phyloP scores from a whole-genome alignment of 2,797 vertebrate species.

The Pristis pectinata region DNA sequence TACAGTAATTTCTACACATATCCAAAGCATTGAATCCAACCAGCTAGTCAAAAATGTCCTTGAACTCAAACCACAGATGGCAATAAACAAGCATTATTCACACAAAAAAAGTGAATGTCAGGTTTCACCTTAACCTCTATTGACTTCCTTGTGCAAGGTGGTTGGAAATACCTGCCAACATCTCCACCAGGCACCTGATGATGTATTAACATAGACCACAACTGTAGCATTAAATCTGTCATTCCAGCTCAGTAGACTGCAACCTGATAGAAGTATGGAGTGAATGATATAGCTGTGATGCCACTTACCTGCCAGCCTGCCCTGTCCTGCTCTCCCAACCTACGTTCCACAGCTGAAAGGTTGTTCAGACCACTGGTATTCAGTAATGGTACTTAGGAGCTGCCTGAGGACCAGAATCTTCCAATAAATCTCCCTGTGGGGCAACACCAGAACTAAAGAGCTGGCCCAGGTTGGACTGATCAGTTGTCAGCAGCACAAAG shows the following conservation, averaged over 20 bases:
- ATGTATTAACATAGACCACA: no score
- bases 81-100: background rate
- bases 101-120: background rate
- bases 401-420: background rate
- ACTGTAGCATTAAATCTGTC: background rate
- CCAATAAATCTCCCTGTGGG: background rate
- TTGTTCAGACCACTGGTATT: background rate
- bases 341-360: background rate
- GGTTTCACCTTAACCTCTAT: background rate
- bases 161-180: background rate
- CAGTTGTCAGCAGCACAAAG: no score
- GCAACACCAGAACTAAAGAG: background rate
- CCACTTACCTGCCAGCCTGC: background rate
- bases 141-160: background rate
- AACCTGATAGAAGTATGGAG: background rate
- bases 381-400: background rate
- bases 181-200: background rate
- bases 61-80: background rate
- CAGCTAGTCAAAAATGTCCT: background rate
- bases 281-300: background rate
- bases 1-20: background rate
- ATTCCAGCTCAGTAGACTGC: background rate
- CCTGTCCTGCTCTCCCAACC: background rate
- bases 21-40: background rate
- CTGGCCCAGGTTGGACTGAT: background rate